Conservation (phyloP, 2,113 vertebrate species). For the Amphilophus citrinellus region DNA sequence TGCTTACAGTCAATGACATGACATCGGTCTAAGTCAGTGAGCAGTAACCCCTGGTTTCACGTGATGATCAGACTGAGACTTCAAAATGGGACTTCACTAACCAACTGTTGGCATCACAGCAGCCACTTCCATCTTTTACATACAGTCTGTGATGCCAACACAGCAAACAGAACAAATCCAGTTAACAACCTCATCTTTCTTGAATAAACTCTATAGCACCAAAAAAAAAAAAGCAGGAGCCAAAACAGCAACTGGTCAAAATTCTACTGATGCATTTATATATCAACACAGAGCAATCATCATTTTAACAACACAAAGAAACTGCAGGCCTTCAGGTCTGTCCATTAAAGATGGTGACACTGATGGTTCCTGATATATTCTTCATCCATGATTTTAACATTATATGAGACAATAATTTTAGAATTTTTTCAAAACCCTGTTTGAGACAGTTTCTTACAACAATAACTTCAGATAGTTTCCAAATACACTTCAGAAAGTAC, state of each 20-base stretch:
- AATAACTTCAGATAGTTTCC: neutral
- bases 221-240: no score
- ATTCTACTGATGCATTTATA: neutral
- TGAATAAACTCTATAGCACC: no score
- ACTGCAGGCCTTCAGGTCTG: neutral
- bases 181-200: no score
- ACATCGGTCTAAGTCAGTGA: no score
- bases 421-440: neutral
- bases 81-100: no score
- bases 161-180: no score
- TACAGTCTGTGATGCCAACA: no score
- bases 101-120: no score
- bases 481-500: neutral
- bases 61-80: no score
- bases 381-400: neutral
- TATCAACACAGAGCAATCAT: neutral
- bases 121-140: no score
- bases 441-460: neutral
- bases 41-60: no score
- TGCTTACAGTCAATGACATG: no score
- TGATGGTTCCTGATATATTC: fast-evolving
- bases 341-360: neutral
- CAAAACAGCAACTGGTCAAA: neutral
- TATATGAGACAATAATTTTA: neutral
- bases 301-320: neutral